phyloP scores from a whole-genome alignment of 2,113 vertebrate species.

The Stictonetta naevosa region DNA sequence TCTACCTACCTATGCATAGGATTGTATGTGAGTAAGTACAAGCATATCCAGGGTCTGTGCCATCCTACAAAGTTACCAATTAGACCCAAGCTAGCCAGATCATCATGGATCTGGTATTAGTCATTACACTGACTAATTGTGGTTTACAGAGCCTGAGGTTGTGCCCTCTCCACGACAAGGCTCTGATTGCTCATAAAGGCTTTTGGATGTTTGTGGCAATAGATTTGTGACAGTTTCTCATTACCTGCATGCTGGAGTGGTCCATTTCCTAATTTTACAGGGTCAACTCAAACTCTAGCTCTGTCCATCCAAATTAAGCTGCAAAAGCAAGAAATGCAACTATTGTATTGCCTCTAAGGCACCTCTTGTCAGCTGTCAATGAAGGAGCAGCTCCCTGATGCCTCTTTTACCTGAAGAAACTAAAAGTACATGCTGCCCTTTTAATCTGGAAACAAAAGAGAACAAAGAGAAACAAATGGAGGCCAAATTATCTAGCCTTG shows the following conservation, averaged over 20 bases:
- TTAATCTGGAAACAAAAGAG: constrained; percentile 59
- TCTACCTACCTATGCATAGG: neutral
- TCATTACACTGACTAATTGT: neutral
- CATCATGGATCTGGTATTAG: neutral
- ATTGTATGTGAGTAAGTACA: neutral
- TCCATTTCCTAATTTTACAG: neutral
- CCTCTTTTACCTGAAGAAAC: constrained; percentile 55
- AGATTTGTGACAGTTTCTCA: neutral
- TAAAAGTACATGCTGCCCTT: constrained; percentile 55
- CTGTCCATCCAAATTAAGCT: neutral
- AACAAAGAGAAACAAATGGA: constrained; percentile 53
- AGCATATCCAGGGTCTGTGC: neutral
- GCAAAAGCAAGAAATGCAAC: neutral
- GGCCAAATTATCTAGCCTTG: constrained; percentile 47
- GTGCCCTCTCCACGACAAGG: neutral
- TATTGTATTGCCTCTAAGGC: neutral
- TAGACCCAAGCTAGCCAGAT: neutral
- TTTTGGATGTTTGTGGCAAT: neutral
- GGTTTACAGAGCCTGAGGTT: neutral
- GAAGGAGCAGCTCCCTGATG: constrained; percentile 2
- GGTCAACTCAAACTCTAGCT: neutral
- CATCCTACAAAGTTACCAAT: neutral
- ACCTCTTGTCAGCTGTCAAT: neutral
- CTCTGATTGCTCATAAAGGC: neutral
- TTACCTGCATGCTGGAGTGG: neutral